Evolutionary conservation across 2,888 invertebrate genomes (phyloP).

Genomic region (Miltochrista miniata): DNA sequence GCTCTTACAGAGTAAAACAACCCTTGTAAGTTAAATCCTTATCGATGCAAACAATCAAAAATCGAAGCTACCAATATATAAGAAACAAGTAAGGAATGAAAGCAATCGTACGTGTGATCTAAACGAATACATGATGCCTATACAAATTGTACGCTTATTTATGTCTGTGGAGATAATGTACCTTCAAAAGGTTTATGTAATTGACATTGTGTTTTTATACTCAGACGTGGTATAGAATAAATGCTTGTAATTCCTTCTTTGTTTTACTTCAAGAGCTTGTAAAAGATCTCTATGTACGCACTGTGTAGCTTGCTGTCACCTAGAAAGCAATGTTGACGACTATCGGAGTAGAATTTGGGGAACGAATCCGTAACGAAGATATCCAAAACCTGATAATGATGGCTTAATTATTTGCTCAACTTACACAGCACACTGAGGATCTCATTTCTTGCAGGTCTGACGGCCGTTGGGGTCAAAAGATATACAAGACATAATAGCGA

Average conservation of each 20-base stretch:
- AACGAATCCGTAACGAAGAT: too few relatives aligned
- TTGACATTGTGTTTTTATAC: constrained; percentile 67
- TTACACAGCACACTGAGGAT: too few relatives aligned
- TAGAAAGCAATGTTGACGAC: too few relatives aligned
- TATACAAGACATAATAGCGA: too few relatives aligned
- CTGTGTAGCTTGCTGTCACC: too few relatives aligned
- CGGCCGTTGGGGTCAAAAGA: too few relatives aligned
- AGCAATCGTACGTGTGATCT: constrained; percentile 66
- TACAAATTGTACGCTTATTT: constrained; percentile 51
- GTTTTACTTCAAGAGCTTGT: constrained; percentile 52
- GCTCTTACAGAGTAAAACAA: background rate
- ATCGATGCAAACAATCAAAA: constrained; percentile 33
- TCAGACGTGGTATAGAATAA: constrained; percentile 26
- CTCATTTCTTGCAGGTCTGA: too few relatives aligned
- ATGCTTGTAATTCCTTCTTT: constrained; percentile 52
- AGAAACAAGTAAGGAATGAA: constrained; percentile 54
- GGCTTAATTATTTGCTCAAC: too few relatives aligned
- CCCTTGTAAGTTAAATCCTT: constrained; percentile 4
- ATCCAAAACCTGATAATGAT: too few relatives aligned
- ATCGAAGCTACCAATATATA: constrained; percentile 37
- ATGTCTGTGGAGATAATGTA: constrained; percentile 26
- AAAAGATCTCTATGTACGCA: too few relatives aligned
- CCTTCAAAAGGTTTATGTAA: constrained; percentile 40
- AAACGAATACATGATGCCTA: constrained; percentile 59
- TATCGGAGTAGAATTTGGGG: too few relatives aligned